Conservation (phyloP, 2,797 vertebrate species). For the Mormyrus proboscirostris region DNA sequence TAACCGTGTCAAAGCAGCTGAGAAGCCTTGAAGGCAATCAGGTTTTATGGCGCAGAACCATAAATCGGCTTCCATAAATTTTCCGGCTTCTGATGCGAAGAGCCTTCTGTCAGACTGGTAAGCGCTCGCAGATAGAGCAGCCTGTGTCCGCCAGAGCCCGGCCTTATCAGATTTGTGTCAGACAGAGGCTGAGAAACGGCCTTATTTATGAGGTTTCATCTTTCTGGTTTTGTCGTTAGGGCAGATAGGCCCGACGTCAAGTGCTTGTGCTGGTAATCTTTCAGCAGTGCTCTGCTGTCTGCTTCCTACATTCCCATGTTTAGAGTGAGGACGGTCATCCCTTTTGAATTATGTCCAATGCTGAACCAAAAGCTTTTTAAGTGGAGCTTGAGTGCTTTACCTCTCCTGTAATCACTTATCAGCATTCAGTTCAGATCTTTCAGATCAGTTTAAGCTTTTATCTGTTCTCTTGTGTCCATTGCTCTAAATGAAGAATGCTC, state of each 20-base stretch:
- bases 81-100: not conserved
- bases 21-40: not conserved
- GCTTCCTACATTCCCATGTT: not conserved
- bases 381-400: not conserved
- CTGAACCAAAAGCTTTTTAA: not conserved
- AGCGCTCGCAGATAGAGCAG: not conserved
- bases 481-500: not conserved
- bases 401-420: not conserved
- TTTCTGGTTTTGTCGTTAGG: not conserved
- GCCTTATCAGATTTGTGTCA: not conserved
- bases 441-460: not conserved
- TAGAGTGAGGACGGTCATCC: not conserved
- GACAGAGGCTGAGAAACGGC: not conserved
- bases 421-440: not conserved
- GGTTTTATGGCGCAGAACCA: not conserved
- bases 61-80: not conserved
- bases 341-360: not conserved
- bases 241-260: not conserved
- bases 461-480: not conserved
- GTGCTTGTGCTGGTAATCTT: not conserved
- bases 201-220: not conserved
- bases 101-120: not conserved
- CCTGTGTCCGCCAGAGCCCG: not conserved
- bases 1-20: not conserved
- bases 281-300: not conserved